Evolutionary conservation across 2,113 vertebrate species (phyloP).

Genomic region (Passer domesticus): DNA sequence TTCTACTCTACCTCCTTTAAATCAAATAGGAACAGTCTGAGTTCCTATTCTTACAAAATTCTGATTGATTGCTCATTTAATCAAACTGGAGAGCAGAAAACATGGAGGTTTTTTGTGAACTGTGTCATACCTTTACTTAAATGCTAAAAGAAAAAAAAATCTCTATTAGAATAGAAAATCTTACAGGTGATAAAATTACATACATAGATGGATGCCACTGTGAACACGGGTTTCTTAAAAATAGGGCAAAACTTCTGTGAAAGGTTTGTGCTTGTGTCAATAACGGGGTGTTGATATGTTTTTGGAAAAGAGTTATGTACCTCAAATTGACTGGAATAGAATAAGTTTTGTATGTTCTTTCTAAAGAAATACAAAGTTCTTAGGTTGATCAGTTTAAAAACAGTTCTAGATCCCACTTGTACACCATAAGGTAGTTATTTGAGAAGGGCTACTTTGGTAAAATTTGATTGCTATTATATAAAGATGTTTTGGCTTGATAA

Average conservation of each 20-base stretch:
- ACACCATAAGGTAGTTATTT: background rate
- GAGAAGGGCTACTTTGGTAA: background rate
- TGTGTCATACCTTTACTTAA: background rate
- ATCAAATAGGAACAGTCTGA: background rate
- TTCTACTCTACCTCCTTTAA: background rate
- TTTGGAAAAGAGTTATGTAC: background rate
- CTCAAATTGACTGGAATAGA: background rate
- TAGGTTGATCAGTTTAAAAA: background rate
- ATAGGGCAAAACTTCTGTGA: accelerated
- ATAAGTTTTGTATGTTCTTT: background rate
- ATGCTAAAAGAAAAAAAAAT: background rate
- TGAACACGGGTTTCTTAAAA: background rate
- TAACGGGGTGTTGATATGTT: background rate
- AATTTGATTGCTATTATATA: background rate
- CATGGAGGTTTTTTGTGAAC: background rate
- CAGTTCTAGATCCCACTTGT: background rate
- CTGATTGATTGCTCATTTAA: background rate
- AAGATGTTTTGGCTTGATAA: conserved; percentile 30
- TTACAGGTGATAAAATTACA: background rate
- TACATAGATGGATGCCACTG: background rate
- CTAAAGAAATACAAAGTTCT: background rate
- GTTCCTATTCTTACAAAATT: accelerated
- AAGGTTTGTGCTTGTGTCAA: background rate
- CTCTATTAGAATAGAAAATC: background rate
- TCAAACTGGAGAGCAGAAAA: background rate